These are phyloP conservation scores for Steinernema hermaphroditum DNA, from an alignment of 2,888 invertebrate species.

Conservation along the genomic window DNA sequence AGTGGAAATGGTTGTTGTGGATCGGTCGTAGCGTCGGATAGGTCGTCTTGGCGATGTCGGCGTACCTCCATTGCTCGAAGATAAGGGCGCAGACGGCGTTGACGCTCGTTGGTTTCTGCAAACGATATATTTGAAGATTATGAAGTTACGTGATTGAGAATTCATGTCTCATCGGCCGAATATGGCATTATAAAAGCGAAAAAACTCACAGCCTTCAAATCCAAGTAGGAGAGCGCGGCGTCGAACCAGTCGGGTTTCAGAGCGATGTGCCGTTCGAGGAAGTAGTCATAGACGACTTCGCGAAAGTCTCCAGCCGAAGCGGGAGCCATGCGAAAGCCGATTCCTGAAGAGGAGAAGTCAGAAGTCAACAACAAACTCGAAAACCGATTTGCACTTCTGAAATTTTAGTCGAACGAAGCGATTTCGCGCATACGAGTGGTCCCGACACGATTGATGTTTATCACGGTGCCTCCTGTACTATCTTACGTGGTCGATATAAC, in stretches of 20 bases:
- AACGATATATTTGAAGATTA: no score
- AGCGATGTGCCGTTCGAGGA: neutral
- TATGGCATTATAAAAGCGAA: neutral
- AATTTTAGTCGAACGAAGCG: no score
- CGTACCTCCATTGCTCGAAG: slow-evolving; percentile 8
- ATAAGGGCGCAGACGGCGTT: slow-evolving; percentile 1
- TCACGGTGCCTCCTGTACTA: no score
- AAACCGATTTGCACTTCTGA: no score
- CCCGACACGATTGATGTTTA: no score
- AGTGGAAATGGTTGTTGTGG: slow-evolving; percentile 6
- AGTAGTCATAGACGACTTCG: neutral
- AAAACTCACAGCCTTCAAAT: neutral
- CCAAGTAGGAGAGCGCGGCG: slow-evolving; percentile 11
- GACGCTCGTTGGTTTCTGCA: neutral
- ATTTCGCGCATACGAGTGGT: no score
- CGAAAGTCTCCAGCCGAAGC: neutral
- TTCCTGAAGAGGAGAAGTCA: neutral
- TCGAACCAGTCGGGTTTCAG: neutral
- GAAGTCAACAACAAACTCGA: neutral
- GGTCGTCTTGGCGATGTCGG: neutral
- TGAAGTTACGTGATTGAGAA: no score
- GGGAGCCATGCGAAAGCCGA: neutral
- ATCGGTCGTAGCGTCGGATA: slow-evolving; percentile 11
- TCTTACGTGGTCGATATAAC: no score
- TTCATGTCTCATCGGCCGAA: no score